Base-by-base conservation (phyloP, 2,888 invertebrate species). In the Drosophila acutilabella region DNA sequence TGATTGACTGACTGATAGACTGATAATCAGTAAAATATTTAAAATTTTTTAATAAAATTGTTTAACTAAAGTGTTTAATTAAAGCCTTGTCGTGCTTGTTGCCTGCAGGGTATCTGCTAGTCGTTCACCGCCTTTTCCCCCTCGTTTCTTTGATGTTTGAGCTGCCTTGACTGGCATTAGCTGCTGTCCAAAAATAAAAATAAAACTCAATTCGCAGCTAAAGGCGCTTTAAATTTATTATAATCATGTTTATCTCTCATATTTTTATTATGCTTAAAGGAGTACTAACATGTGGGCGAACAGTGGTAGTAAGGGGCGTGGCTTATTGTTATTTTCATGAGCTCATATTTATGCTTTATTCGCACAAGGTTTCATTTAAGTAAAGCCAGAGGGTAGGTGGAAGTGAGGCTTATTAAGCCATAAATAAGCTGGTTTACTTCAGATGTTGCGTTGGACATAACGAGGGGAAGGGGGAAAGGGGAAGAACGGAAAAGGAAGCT, bases 171-270 rank as follows among this genome's bases (percentile, higher is more conserved):
- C 70, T 87, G 69, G 71, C 75, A 81, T 83, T 81, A 80, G 48
- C 44, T 53, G 7, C 36, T 40, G 33, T 30, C 20, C 52, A 62
- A 54, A 30, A 14, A 41, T 20, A 51, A 20, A 20, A 47, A 23
- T 13, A 36, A 51, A 48, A 7, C 14, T 13, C 16, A 61, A 72
- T 69, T 50, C 53, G 30, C 36, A 62, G 66, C 78, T 53, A 51
- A 77, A 67, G 54, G 38, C 56, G 70, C 74, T 67, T 79, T 75
- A 79, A 71, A 83, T 79, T 70, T 78, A 78, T 78, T 72, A 74
- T 77, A 68, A 67, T 79, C 57, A 74, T 74, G 69, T 74, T 77
- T 71, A 70, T 74, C 62, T 74, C 56, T 54, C 33, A 56, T 64
- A 38, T 42, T 41, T 23, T 18, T 14, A 30, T 18, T 16, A 30